Evolutionary conservation across 1,140 invertebrate genomes (phyloP).

Genomic region (Pseudomyrmex pallidus): DNA sequence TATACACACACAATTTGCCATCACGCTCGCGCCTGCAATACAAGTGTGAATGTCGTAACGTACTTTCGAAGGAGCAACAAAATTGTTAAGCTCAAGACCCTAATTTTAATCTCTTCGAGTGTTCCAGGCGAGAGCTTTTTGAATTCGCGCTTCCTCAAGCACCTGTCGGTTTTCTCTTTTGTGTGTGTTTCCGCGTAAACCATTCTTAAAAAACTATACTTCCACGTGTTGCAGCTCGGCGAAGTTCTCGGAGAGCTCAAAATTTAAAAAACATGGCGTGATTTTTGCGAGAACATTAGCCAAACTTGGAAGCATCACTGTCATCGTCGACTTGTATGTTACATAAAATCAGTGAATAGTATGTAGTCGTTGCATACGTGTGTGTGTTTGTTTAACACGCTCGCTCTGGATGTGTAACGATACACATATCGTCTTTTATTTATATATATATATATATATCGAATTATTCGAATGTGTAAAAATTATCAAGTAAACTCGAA

Average conservation of each 20-base stretch:
- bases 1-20: conserved; percentile 43
- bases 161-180: background rate
- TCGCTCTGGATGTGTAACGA: too few relatives aligned
- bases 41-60: conserved; percentile 58
- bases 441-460: too few relatives aligned
- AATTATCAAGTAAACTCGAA: conserved; percentile 27
- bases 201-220: background rate
- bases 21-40: conserved; percentile 49
- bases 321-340: conserved; percentile 20
- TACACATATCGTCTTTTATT: too few relatives aligned
- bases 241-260: conserved; percentile 18
- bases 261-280: conserved; percentile 25
- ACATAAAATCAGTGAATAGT: background rate
- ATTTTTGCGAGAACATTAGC: conserved; percentile 15
- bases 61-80: conserved; percentile 50
- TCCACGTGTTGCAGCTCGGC: background rate
- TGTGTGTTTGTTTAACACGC: background rate
- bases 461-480: background rate
- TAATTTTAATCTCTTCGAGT: conserved; percentile 7
- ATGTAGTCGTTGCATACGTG: background rate
- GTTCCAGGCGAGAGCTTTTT: conserved; percentile 8
- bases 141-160: conserved; percentile 2
- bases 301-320: conserved; percentile 46
- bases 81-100: background rate
- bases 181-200: too few relatives aligned